phyloP scores from a whole-genome alignment of 2,888 invertebrate species.

The Camptogramma bilineatum region DNA sequence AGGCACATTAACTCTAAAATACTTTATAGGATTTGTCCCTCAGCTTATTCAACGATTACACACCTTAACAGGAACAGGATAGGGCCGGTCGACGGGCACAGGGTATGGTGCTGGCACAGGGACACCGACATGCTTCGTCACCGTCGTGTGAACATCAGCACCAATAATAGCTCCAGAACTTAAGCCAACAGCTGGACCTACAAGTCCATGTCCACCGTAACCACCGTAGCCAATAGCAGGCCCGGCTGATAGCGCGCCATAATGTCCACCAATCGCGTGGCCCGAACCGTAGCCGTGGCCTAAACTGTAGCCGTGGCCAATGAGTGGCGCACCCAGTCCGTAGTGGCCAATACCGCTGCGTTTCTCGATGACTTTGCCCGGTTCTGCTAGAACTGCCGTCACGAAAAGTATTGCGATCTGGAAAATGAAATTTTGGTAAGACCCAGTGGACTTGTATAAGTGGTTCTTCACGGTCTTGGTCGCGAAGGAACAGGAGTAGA shows the following conservation, averaged over 20 bases:
- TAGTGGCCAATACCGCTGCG: slow-evolving; percentile 77
- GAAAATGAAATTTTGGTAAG: slow-evolving; percentile 41
- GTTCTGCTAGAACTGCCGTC: slow-evolving; percentile 73
- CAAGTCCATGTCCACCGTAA: slow-evolving; percentile 39
- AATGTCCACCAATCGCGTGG: slow-evolving; percentile 21
- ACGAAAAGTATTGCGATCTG: slow-evolving; percentile 70
- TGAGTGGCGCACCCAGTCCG: slow-evolving; percentile 43
- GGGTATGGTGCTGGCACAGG: slow-evolving; percentile 81
- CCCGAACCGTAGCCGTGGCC: slow-evolving; percentile 43
- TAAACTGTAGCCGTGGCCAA: slow-evolving; percentile 52
- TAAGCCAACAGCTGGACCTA: slow-evolving; percentile 33
- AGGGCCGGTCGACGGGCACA: slow-evolving; percentile 78
- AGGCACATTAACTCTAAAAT: too few relatives aligned
- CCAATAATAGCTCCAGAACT: slow-evolving; percentile 63
- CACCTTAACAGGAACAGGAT: slow-evolving; percentile 77
- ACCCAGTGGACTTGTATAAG: too few relatives aligned
- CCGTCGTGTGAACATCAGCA: slow-evolving; percentile 79
- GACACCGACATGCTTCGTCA: slow-evolving; percentile 79
- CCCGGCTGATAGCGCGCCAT: slow-evolving; percentile 29
- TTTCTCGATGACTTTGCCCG: slow-evolving; percentile 77
- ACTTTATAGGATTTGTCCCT: too few relatives aligned
- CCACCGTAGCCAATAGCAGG: slow-evolving; percentile 43
- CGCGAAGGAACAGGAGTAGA: too few relatives aligned
- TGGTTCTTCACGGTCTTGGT: neutral
- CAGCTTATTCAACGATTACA: slow-evolving; percentile 15